These are phyloP conservation scores for Clarias magur DNA, from an alignment of 2,113 vertebrate genomes.

Conservation along the genomic window DNA sequence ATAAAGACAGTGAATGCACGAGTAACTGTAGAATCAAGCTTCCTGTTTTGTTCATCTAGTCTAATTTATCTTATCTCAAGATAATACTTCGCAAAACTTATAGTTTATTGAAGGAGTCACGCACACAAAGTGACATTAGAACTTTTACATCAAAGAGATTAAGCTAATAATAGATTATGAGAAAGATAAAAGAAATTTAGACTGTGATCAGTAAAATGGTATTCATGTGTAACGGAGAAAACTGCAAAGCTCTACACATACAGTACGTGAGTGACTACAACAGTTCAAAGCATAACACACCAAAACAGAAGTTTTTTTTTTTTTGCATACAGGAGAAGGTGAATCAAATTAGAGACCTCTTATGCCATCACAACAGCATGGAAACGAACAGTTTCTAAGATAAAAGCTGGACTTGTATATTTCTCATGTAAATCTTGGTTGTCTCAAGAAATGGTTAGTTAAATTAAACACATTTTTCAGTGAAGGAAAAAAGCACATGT, in stretches of 20 bases:
- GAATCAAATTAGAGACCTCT: conserved; percentile 20
- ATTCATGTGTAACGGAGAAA: not conserved
- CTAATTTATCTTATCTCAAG: not conserved
- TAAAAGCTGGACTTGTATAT: conserved; percentile 21
- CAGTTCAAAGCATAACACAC: not conserved
- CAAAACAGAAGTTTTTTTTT: not conserved
- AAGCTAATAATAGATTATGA: not conserved
- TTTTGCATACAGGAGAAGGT: not conserved
- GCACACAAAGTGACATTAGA: not conserved
- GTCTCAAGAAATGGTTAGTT: not conserved
- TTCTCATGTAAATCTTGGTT: conserved; percentile 13
- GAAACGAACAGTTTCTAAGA: not conserved
- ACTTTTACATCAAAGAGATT: not conserved
- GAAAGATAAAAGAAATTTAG: not conserved
- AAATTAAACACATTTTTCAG: not conserved
- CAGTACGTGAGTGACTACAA: not conserved
- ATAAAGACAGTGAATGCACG: not conserved
- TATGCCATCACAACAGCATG: not conserved
- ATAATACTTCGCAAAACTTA: not conserved
- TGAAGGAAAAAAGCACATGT: not conserved
- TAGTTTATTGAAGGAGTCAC: not conserved
- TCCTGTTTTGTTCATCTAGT: not conserved
- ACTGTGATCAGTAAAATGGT: not conserved
- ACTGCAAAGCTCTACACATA: not conserved
- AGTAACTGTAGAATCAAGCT: not conserved